A percentile compares a stretch with the other conserved stretches of the same genome.
These are phyloP conservation scores for Drosophila micromelanica DNA, from an alignment of 1,140 invertebrate genomes.

Conservation along the genomic window DNA sequence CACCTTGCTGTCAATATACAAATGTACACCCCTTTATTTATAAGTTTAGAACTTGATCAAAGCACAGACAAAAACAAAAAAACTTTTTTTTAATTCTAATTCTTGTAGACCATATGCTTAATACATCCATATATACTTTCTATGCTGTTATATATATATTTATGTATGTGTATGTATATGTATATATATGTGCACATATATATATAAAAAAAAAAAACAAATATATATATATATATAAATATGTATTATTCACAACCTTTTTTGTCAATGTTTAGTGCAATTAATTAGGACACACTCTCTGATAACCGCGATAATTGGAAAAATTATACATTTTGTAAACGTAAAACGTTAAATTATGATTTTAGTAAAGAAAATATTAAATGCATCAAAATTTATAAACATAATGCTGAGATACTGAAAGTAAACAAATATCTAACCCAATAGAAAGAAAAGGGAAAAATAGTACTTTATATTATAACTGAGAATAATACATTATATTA, in stretches of 20 bases:
- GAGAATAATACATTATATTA: conserved; percentile 14
- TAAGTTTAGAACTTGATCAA: conserved; percentile 8
- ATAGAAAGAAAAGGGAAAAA: conserved; percentile 12
- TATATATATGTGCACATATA: background rate
- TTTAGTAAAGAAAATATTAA: conserved; percentile 18
- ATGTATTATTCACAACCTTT: conserved; percentile 14
- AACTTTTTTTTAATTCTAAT: conserved; percentile 7
- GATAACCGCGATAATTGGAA: conserved; percentile 6
- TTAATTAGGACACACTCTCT: conserved; percentile 28
- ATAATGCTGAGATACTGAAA: conserved; percentile 35
- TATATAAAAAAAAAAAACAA: too few species aligned
- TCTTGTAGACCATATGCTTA: conserved; percentile 20
- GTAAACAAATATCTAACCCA: conserved; percentile 28
- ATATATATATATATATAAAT: conserved; percentile 7
- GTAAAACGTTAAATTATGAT: conserved; percentile 38
- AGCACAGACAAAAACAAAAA: conserved; percentile 16
- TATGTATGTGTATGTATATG: background rate
- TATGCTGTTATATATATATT: conserved; percentile 5
- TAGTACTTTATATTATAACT: conserved; percentile 15
- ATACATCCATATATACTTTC: background rate
- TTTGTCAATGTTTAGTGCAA: conserved; percentile 37
- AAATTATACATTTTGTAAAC: conserved; percentile 30
- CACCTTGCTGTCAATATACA: conserved; percentile 17
- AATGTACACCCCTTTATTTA: conserved; percentile 12
- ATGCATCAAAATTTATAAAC: conserved; percentile 12